Evolutionary conservation across 2,113 vertebrate genomes (phyloP).

Genomic region (Psilopsiagon aurifrons): DNA sequence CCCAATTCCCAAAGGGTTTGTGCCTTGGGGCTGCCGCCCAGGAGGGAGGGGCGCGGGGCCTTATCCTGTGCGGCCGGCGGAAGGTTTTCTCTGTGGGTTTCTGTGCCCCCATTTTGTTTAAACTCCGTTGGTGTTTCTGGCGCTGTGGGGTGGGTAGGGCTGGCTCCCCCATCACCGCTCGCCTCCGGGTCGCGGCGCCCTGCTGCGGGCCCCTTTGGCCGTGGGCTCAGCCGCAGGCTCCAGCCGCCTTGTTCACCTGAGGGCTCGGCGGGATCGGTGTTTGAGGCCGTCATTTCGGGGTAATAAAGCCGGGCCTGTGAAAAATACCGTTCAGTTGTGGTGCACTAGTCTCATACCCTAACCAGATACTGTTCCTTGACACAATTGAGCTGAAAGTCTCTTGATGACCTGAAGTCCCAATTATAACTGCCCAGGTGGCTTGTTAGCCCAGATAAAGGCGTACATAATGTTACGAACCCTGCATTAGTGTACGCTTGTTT

Average conservation of each 20-base stretch:
- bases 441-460: neutral
- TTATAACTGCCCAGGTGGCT: neutral
- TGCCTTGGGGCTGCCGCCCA: neutral
- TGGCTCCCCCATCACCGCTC: neutral
- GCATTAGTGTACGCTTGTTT: fast-evolving
- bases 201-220: neutral
- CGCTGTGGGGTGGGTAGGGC: neutral
- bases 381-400: neutral
- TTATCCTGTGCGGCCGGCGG: too few species aligned
- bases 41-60: neutral
- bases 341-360: neutral
- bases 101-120: neutral
- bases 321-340: neutral
- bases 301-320: neutral
- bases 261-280: fast-evolving
- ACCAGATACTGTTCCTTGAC: neutral
- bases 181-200: neutral
- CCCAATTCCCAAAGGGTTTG: neutral
- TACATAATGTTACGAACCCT: neutral
- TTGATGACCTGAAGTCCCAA: neutral
- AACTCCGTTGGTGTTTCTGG: neutral
- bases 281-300: fast-evolving
- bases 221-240: neutral
- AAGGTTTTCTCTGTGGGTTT: neutral
- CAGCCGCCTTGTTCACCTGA: neutral